Evolutionary conservation across 2,888 invertebrate genomes (phyloP), one percentile per base, ranked within the genome.

Genomic region (Heliconius hortense): DNA sequence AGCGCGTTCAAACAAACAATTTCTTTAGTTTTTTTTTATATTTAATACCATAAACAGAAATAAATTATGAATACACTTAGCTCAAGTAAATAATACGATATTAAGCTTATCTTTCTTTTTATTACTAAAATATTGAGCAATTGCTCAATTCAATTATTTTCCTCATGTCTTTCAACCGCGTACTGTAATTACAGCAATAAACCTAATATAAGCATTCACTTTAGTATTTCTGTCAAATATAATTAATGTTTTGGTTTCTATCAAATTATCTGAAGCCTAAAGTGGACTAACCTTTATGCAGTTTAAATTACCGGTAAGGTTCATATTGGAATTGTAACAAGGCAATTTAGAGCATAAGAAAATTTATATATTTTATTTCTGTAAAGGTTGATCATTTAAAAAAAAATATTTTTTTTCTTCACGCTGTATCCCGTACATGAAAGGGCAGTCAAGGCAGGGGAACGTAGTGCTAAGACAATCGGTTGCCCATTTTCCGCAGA

Each of bases 221-320:
- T 13, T 15, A 15, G 35, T 69, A 69, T 56, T 69, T 56, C 53
- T 21, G 56, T 69, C 31, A 69, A 13, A 56, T 24, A 56, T 69
- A 56, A 69, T 69, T 69, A 56, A 35, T 56, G 31, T 43, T 35
- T 60, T 60, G 28, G 59, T 62, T 43, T 43, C 60, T 26, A 39
- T 26, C 43, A 18, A 31, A 71, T 71, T 62, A 62, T 59, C 39
- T 62, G 59, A 35, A 62, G 71, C 71, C 62, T 60, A 71, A 71
- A 71, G 43, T 60, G 71, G 53, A 39, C 43, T 71, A 39, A 71
- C 60, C 71, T 71, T 62, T 71, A 62, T 71, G 62, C 39, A 71
- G 60, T 62, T 39, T 71, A 71, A 71, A 71, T 71, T 62, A 71
- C 35, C 39, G 71, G 71, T 71, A 39, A 43, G 59, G 60, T 60